A percentile compares a stretch with the other conserved stretches of the same genome.
Conservation (phyloP, 2,888 invertebrate species). For the Ceriagrion tenellum region DNA sequence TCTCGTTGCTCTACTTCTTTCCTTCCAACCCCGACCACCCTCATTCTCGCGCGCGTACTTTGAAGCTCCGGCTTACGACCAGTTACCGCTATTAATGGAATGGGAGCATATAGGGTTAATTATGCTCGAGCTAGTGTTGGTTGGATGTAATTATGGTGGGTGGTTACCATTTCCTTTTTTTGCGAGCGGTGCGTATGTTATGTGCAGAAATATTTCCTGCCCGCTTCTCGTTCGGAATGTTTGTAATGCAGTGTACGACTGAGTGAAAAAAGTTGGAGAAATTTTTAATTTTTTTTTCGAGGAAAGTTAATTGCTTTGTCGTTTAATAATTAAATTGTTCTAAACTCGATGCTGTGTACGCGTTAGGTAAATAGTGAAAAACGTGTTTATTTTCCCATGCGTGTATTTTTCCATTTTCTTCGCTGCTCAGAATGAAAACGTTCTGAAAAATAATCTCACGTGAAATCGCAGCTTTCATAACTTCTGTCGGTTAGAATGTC, state of each 20-base stretch:
- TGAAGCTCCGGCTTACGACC: neutral
- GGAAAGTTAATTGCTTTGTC: too few relatives aligned
- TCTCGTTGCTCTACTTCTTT: neutral
- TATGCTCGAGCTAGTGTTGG: neutral
- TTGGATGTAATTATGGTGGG: neutral
- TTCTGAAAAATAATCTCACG: too few relatives aligned
- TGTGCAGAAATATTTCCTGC: neutral
- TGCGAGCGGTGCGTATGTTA: neutral
- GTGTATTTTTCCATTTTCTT: too few relatives aligned
- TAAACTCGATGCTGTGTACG: too few relatives aligned
- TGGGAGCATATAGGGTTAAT: neutral
- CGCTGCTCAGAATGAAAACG: too few relatives aligned
- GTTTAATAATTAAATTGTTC: too few relatives aligned
- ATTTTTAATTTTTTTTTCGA: neutral
- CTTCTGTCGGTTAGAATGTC: too few relatives aligned
- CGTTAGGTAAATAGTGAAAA: too few relatives aligned
- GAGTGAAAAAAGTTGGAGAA: neutral
- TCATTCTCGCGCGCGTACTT: neutral
- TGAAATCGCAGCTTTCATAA: too few relatives aligned
- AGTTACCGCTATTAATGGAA: neutral
- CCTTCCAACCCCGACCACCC: neutral
- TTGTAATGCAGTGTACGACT: neutral
- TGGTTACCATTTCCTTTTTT: neutral
- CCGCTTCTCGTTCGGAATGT: neutral
- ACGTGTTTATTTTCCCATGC: too few relatives aligned